Percentiles rank a stretch among this genome's conserved stretches.
phyloP scores from a whole-genome alignment of 1,140 invertebrate species.

The Drosophila sproati region DNA sequence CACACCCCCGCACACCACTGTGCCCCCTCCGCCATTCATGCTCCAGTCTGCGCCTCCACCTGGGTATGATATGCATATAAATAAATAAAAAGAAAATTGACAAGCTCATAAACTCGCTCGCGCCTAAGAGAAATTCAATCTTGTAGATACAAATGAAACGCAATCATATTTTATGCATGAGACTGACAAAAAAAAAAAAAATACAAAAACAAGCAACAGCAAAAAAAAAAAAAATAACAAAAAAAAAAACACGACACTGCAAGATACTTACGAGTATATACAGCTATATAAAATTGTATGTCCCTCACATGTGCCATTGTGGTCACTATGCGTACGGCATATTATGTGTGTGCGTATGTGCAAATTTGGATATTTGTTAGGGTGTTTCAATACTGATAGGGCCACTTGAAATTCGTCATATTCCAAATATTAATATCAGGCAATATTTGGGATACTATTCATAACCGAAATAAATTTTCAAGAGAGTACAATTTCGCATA shows the following conservation, averaged over 20 bases:
- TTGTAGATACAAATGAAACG: constrained; percentile 81
- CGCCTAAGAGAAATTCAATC: constrained; percentile 80
- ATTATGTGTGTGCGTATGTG: constrained; percentile 12
- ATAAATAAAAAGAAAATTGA: constrained; percentile 78
- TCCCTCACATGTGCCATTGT: constrained; percentile 36
- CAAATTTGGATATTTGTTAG: constrained; percentile 23
- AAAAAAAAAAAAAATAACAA: constrained; percentile 18
- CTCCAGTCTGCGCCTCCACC: background rate
- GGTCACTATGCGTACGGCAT: background rate
- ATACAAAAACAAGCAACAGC: constrained; percentile 5
- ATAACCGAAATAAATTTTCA: no score
- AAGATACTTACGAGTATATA: constrained; percentile 47
- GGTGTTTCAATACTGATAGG: constrained; percentile 8
- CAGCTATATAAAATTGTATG: constrained; percentile 48
- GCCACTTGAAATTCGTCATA: no score
- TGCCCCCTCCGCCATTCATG: constrained; percentile 1
- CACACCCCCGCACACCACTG: background rate
- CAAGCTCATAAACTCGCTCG: constrained; percentile 82
- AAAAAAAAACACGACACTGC: constrained; percentile 28
- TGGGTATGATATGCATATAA: constrained; percentile 76
- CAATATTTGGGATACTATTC: no score
- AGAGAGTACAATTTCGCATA: no score
- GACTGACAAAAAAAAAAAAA: constrained; percentile 49
- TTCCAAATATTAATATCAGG: no score
- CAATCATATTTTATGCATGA: constrained; percentile 82